phyloP scores from a whole-genome alignment of 1,140 invertebrate species.

The Drosophila rufa region DNA sequence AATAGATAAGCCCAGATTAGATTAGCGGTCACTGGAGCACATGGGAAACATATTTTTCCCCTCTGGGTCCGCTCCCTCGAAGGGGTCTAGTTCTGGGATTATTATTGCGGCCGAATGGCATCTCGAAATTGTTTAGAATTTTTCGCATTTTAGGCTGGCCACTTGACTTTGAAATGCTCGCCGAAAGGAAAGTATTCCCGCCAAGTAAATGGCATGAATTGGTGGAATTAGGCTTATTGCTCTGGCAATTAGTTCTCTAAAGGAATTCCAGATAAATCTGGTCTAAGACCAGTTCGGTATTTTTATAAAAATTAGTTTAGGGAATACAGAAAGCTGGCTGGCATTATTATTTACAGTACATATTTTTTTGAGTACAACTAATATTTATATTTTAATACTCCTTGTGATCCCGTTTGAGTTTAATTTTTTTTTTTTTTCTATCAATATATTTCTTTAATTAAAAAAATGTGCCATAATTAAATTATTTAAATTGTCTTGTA shows the following conservation, averaged over 20 bases:
- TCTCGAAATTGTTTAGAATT: slow-evolving; percentile 23
- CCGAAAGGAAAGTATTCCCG: neutral
- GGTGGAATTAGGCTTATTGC: neutral
- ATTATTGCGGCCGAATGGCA: slow-evolving; percentile 24
- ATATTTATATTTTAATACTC: no score
- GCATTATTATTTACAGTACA: no score
- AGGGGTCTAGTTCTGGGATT: slow-evolving; percentile 10
- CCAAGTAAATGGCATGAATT: neutral
- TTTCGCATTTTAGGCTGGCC: slow-evolving; percentile 10
- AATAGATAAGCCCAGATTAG: slow-evolving; percentile 69
- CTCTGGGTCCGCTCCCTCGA: neutral
- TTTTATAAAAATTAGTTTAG: neutral
- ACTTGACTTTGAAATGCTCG: slow-evolving; percentile 36
- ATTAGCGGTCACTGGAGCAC: slow-evolving; percentile 53
- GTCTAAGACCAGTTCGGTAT: neutral
- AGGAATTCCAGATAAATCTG: neutral
- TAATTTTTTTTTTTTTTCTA: no score
- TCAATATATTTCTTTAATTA: neutral
- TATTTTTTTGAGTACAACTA: neutral
- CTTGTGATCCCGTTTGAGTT: no score
- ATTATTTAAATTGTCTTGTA: neutral
- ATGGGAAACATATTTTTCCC: slow-evolving; percentile 34
- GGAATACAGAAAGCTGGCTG: neutral
- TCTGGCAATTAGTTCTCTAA: slow-evolving; percentile 5
- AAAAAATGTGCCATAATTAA: neutral